Conservation (phyloP, 2,113 vertebrate species). For the Vombatus ursinus region DNA sequence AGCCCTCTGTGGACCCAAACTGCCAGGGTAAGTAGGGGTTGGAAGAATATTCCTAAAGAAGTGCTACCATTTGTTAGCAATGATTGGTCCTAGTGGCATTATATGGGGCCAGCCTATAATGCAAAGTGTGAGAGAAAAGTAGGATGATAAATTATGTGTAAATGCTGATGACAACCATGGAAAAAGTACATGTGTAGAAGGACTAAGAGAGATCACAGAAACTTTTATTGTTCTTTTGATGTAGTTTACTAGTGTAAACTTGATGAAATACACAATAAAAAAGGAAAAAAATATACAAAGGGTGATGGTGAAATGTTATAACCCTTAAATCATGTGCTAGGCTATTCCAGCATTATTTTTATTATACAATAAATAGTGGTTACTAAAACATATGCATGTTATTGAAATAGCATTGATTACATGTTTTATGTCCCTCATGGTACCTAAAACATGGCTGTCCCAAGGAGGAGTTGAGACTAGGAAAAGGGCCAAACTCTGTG, state of each 20-base stretch:
- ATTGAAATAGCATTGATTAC: not conserved
- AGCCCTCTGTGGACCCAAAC: not conserved
- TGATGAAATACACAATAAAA: not conserved
- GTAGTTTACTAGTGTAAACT: not conserved
- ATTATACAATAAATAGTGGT: not conserved
- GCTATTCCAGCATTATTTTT: not conserved
- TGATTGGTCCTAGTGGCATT: not conserved
- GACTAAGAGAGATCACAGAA: not conserved
- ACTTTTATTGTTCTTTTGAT: not conserved
- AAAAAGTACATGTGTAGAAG: not conserved
- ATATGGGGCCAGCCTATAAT: not conserved
- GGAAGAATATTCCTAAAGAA: not conserved
- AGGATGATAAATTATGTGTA: not conserved
- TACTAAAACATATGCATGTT: not conserved
- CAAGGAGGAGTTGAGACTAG: not conserved
- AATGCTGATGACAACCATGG: not conserved
- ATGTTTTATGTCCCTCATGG: not conserved
- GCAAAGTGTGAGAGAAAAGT: not conserved
- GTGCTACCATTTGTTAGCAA: not conserved
- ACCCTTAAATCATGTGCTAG: not conserved
- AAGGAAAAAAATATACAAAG: not conserved
- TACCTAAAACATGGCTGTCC: not conserved
- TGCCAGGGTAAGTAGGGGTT: not conserved
- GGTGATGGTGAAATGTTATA: not conserved
- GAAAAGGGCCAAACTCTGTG: not conserved